Conservation (phyloP, 2,797 vertebrate species). For the Hydrocynus forskahlii region DNA sequence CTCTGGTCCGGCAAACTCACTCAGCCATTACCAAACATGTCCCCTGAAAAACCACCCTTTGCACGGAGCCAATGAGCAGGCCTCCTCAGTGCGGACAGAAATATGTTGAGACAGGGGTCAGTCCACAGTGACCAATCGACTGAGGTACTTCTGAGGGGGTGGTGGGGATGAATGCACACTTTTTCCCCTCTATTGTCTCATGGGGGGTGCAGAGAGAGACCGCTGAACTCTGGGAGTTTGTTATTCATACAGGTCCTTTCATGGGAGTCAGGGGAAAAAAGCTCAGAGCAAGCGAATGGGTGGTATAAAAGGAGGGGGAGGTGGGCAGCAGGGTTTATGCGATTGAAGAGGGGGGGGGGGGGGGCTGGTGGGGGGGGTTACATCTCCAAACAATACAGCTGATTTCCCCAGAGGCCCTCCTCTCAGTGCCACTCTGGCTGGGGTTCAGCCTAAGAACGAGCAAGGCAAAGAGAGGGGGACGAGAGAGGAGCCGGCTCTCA, state of each 20-base stretch:
- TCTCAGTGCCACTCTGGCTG: conserved; percentile 35
- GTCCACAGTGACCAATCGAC: conserved; percentile 58
- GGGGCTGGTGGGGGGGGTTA: conserved; percentile 19
- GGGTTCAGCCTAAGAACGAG: conserved; percentile 47
- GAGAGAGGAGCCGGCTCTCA: conserved; percentile 45
- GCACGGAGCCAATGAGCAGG: conserved; percentile 25
- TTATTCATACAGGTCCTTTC: conserved; percentile 70
- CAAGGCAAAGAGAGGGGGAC: conserved; percentile 18
- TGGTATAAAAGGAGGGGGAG: conserved; percentile 52
- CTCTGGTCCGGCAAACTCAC: conserved; percentile 33
- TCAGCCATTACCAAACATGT: conserved; percentile 52
- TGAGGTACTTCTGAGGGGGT: conserved; percentile 62
- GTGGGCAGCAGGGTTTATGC: conserved; percentile 58
- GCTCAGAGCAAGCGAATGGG: conserved; percentile 32
- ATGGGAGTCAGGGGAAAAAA: conserved; percentile 33
- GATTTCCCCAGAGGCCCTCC: conserved; percentile 60
- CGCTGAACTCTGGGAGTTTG: conserved; percentile 64
- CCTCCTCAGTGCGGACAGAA: conserved; percentile 48
- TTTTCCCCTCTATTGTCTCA: conserved; percentile 61
- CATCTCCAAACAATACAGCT: conserved; percentile 60
- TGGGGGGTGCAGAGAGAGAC: conserved; percentile 42
- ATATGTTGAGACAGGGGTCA: conserved; percentile 66
- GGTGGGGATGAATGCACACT: conserved; percentile 66
- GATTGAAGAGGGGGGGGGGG: conserved; percentile 49
- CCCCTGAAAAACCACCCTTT: conserved; percentile 36